Conservation (phyloP, 2,113 vertebrate species). For the Potamarius usumacintae region DNA sequence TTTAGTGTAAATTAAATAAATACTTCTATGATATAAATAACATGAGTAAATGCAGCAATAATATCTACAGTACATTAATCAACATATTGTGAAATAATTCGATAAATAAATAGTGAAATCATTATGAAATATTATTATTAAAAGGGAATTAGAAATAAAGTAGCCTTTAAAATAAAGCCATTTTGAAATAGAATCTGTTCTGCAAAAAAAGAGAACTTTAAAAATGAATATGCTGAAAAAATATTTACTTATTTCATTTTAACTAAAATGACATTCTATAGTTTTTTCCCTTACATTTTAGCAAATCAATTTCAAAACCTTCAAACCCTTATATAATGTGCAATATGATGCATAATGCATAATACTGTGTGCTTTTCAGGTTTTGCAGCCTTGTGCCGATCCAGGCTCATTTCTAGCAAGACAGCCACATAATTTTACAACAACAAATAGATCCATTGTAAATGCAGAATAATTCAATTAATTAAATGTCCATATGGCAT, state of each 20-base stretch:
- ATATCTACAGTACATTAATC: neutral
- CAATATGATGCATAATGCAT: neutral
- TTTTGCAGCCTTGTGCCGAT: neutral
- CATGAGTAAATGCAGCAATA: neutral
- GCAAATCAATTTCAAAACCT: no score
- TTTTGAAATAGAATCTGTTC: neutral
- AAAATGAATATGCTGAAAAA: no score
- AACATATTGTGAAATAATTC: neutral
- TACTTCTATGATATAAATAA: neutral
- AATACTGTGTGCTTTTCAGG: neutral
- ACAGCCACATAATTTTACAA: neutral
- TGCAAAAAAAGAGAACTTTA: no score
- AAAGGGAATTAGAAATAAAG: neutral
- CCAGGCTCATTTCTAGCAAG: neutral
- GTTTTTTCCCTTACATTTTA: neutral
- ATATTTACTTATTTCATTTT: neutral
- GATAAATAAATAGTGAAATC: neutral
- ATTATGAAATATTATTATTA: neutral
- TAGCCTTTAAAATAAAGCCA: neutral
- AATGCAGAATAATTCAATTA: neutral
- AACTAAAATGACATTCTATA: neutral
- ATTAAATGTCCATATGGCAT: neutral
- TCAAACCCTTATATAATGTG: no score
- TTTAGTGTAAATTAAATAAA: neutral
- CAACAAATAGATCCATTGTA: neutral